Base-by-base conservation (phyloP, 2,797 vertebrate genomes). In the Picus viridis region DNA sequence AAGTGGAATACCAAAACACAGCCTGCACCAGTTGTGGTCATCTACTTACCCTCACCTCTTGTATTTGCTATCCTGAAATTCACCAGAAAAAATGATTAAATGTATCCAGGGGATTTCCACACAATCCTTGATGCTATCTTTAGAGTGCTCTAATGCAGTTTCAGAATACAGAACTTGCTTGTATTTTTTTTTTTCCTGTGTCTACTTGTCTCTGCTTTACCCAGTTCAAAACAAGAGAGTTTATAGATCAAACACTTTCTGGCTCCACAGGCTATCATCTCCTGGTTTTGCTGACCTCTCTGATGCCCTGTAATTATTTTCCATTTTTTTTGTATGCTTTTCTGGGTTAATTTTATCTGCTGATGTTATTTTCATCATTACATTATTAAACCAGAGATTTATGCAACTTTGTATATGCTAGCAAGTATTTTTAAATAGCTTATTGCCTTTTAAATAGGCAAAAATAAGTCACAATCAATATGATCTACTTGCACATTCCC, bases 31-130 rank as follows among this genome's bases (percentile, higher is more conserved):
- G 90, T 74, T 83, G 53, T 87, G 93, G 94, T 94, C 95, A 89
- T 88, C 84, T 64, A 76, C 58, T 94, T 86, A 81, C 47, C 67
- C 83, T 92, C 1, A 3, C 32, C 59, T 89, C 56, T 83, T 6
- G 2, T 56, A 61, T 69, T 81, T 93, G 53, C 70, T 92, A 87
- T 68, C 71, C 88, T 51, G 74, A 93, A 53, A 89, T 81, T 81
- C 90, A 89, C 73, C 8, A 30, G 88, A 92, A 94, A 94, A 93
- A 68, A 87, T 57, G 81, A 92, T 43, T 39, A 61, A 93, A 90
- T 3, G 0, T 63, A 92, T 94, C 95, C 94, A 95, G 96, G 94
- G 94, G 94, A 93, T 94, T 96, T 96, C 96, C 95, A 86, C 9
- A 22, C 51, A 68, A 71, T 82, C 82, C 93, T 93, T 93, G 92